These are phyloP conservation scores for Trachymyrmex septentrionalis DNA, from an alignment of 1,140 invertebrate genomes.

Conservation along the genomic window DNA sequence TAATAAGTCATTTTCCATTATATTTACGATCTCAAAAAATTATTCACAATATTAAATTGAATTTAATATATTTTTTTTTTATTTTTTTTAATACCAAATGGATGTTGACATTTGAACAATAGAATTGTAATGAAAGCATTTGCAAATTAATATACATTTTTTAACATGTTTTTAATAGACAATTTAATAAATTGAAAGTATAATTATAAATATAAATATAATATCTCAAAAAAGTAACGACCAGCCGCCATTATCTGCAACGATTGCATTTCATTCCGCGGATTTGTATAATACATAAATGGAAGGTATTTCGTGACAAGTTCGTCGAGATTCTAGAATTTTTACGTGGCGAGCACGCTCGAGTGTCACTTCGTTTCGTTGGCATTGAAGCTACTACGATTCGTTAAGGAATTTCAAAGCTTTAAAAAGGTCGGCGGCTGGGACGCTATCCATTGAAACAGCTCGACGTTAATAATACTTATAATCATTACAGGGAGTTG, in stretches of 20 bases:
- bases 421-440: constrained; percentile 14
- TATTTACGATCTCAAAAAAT: neutral
- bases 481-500: constrained; percentile 49
- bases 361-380: constrained; percentile 39
- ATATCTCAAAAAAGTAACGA: neutral
- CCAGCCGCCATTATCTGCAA: neutral
- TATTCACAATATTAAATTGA: neutral
- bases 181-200: neutral
- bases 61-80: neutral
- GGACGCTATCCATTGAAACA: constrained; percentile 13
- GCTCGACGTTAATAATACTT: constrained; percentile 56
- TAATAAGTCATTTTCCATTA: neutral
- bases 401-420: constrained; percentile 57
- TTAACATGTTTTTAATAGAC: neutral
- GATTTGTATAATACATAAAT: constrained; percentile 9
- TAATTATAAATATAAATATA: too few relatives aligned
- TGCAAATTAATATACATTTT: neutral
- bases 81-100: neutral
- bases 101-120: neutral
- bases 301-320: constrained; percentile 10
- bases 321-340: neutral
- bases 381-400: constrained; percentile 35
- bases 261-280: constrained; percentile 6
- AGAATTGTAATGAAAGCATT: neutral
- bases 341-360: neutral